phyloP scores from a whole-genome alignment of 2,888 invertebrate species.

The Nycteola revayana region DNA sequence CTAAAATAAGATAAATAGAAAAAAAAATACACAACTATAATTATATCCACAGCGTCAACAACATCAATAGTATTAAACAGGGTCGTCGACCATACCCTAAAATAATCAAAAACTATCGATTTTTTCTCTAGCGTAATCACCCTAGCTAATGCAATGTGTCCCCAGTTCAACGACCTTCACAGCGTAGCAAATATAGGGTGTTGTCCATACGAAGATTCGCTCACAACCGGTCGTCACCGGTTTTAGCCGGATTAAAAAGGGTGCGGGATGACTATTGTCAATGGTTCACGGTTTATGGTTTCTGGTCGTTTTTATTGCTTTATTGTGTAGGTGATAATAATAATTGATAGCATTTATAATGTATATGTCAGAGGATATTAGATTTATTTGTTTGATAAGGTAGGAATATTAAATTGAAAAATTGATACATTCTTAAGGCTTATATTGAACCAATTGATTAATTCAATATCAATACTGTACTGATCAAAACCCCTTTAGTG shows the following conservation, averaged over 20 bases:
- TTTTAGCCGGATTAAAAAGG: constrained; percentile 22
- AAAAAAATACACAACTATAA: too few relatives aligned
- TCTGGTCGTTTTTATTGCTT: constrained; percentile 15
- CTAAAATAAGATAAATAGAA: too few relatives aligned
- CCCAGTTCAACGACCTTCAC: constrained; percentile 46
- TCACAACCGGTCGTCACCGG: constrained; percentile 32
- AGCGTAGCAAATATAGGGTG: constrained; percentile 34
- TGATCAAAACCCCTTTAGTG: constrained; percentile 14
- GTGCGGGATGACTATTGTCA: not conserved
- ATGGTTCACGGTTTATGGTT: not conserved
- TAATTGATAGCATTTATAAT: too few relatives aligned
- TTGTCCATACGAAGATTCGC: constrained; percentile 41
- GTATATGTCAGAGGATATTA: too few relatives aligned
- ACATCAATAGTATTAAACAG: too few relatives aligned
- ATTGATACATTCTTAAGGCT: too few relatives aligned
- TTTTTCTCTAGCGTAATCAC: constrained; percentile 32
- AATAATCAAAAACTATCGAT: constrained; percentile 34
- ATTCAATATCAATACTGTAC: constrained; percentile 19
- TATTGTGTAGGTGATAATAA: constrained; percentile 13
- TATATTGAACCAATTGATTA: not conserved
- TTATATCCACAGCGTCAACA: too few relatives aligned
- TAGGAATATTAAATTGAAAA: too few relatives aligned
- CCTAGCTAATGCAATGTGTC: constrained; percentile 27
- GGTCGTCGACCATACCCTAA: constrained; percentile 17
- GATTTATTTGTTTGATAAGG: too few relatives aligned